Base-by-base conservation (phyloP, 2,888 invertebrate species). In the Lathronympha strigana region DNA sequence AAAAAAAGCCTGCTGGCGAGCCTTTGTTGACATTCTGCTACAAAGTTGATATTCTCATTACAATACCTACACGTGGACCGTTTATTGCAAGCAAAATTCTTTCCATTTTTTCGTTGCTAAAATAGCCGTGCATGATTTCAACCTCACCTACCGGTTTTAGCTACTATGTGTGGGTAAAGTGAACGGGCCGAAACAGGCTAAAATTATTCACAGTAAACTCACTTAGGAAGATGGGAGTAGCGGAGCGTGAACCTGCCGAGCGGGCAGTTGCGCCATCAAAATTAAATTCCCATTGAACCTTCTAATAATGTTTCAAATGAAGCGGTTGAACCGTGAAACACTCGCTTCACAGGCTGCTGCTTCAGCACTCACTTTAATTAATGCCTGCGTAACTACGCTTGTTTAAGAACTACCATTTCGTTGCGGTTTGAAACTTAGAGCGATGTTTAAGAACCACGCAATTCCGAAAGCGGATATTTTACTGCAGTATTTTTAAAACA, bases 271-370 rank as follows among this genome's bases (percentile, higher is more conserved):
- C 68, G 67, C 70, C 67, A 74, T 71, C 71, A 71, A 73, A 73
- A 76, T 76, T 72, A 73, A 73, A 75, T 73, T 73, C 77, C 74
- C 78, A 79, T 73, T 78, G 79, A 81, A 77, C 79, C 78, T 71
- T 76, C 72, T 75, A 69, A 77, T 75, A 76, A 76, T 72, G 74
- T 73, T 75, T 75, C 74, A 80, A 78, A 76, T 74, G 73, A 69
- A 76, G 68, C 69, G 67, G 63, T 57, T 76, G 77, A 78, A 76
- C 78, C 80, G 77, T 84, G 75, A 79, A 71, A 79, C 72, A 71
- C 72, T 73, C 76, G 75, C 77, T 77, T 79, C 76, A 78, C 74
- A 76, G 76, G 67, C 72, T 72, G 66, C 71, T 70, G 73, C 67
- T 71, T 73, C 69, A 50, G 67, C 72, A 67, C 60, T 66, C 53